Evolutionary conservation across 2,888 invertebrate species (phyloP).

Genomic region (Julus scandinavius): DNA sequence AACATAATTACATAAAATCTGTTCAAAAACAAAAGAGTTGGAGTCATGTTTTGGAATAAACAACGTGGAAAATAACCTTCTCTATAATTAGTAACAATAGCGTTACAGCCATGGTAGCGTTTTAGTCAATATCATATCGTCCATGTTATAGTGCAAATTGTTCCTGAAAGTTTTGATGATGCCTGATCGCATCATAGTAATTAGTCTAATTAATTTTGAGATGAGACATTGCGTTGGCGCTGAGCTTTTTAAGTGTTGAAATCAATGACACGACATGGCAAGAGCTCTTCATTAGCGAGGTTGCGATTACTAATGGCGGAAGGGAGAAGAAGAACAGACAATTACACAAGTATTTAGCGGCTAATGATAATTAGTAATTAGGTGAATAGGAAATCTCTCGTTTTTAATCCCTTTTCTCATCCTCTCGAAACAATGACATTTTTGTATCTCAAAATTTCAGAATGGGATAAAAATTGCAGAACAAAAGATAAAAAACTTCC

Average conservation of each 20-base stretch:
- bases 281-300: not conserved
- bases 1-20: too few species aligned
- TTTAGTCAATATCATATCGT: not conserved
- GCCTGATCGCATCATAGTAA: not conserved
- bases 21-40: too few species aligned
- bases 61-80: too few species aligned
- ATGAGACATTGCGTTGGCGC: not conserved
- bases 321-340: not conserved
- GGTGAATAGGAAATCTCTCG: not conserved
- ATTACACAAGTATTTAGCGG: conserved; percentile 6
- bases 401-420: not conserved
- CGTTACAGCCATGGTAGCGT: too few species aligned
- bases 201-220: conserved; percentile 9
- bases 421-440: not conserved
- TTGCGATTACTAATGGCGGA: not conserved
- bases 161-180: not conserved
- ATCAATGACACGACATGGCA: conserved; percentile 1
- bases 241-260: not conserved
- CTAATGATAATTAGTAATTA: conserved; percentile 23
- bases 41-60: too few species aligned
- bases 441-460: not conserved
- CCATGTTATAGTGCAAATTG: not conserved
- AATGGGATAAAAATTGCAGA: not conserved
- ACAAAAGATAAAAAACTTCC: not conserved
- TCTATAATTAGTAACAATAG: too few species aligned